Evolutionary conservation across 2,888 invertebrate species (phyloP).

Genomic region (Acrobasis suavella): DNA sequence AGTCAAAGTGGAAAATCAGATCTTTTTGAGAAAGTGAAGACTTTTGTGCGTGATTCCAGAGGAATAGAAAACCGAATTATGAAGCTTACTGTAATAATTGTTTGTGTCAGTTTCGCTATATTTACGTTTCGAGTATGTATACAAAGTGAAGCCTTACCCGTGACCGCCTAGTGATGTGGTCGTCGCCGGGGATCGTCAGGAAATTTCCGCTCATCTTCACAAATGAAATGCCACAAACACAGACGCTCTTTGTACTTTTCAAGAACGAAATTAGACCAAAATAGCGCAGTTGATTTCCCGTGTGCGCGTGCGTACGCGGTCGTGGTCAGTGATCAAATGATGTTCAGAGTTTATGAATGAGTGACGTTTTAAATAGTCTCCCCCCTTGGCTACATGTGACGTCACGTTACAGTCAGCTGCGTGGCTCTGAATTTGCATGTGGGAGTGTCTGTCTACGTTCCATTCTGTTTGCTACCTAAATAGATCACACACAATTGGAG

Average conservation of each 20-base stretch:
- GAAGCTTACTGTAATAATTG: neutral
- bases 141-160: constrained; percentile 61
- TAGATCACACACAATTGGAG: constrained; percentile 50
- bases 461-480: constrained; percentile 57
- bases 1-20: no score
- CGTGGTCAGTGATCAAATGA: constrained; percentile 59
- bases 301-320: constrained; percentile 66
- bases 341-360: constrained; percentile 71
- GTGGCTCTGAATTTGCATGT: constrained; percentile 40
- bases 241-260: constrained; percentile 43
- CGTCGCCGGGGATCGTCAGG: constrained; percentile 73
- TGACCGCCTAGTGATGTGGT: constrained; percentile 64
- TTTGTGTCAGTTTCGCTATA: constrained; percentile 23
- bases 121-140: constrained; percentile 31
- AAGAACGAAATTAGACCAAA: constrained; percentile 40
- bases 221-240: constrained; percentile 43
- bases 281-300: constrained; percentile 40
- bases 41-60: no score
- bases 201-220: constrained; percentile 78
- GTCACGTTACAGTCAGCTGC: constrained; percentile 50
- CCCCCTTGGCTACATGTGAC: constrained; percentile 40
- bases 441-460: constrained; percentile 68
- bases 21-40: no score
- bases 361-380: constrained; percentile 74
- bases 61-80: no score